Base-by-base conservation (phyloP, 2,113 vertebrate species). In the Notothenia rossii region DNA sequence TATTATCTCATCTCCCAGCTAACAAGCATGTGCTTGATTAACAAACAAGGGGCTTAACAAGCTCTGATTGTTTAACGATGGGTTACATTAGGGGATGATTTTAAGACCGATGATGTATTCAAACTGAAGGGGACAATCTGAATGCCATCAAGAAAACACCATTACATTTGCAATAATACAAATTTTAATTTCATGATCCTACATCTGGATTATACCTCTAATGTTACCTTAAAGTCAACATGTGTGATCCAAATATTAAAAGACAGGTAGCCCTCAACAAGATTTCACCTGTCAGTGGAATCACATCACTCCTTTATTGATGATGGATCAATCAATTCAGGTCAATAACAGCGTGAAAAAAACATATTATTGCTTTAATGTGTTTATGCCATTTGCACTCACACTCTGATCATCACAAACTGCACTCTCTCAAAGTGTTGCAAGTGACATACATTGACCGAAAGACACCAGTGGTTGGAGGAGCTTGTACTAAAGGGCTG, bases 21-120 rank as follows among this genome's bases (percentile, higher is more conserved):
- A 90, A 90, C 87, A 91, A 92, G 88, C 88, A 82, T 88, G 80
- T 84, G 86, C 85, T 88, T 92, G 86, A 92, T 93, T 90, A 93
- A 92, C 89, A 90, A 92, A 92, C 90, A 92, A 87, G 82, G 64
- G 68, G 70, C 90, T 89, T 91, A 91, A 93, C 88, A 82, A 87
- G 89, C 85, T 74, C 77, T 88, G 91, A 92, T 91, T 91, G 91
- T 90, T 90, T 91, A 91, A 90, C 82, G 48, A 86, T 90, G 91
- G 87, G 79, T 84, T 89, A 79, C 88, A 92, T 92, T 86, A 90
- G 75, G 78, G 18, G 73, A 65, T 72, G 73, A 86, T 88, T 89
- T 85, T 88, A 74, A 74, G 77, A 60, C 63, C 80, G 84, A 82
- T 83, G 78, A 86, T 75, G 82, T 82, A 79, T 89, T 87, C 74